Evolutionary conservation across 2,113 vertebrate genomes (phyloP).

Genomic region (Edolisoma coerulescens): DNA sequence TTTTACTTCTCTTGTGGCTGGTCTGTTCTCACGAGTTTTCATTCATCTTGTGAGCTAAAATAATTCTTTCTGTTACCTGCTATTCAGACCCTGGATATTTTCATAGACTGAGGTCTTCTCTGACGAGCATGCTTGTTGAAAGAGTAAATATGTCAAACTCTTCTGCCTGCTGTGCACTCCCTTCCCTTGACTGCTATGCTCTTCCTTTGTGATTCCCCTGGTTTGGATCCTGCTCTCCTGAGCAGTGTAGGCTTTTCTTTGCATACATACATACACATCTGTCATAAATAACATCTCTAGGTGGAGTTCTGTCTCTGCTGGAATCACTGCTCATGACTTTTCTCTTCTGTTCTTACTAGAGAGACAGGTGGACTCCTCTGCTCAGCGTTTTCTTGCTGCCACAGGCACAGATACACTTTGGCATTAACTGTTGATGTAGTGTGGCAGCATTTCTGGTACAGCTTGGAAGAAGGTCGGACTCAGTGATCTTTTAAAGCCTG

Average conservation of each 20-base stretch:
- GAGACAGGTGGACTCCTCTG: background rate
- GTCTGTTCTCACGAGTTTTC: background rate
- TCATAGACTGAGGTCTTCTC: background rate
- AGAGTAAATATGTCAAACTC: background rate
- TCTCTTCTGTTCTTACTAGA: background rate
- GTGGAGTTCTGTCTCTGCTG: background rate
- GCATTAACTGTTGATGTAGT: background rate
- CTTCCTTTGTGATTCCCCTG: background rate
- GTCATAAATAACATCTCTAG: background rate
- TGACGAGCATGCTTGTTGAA: background rate
- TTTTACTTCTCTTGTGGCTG: background rate
- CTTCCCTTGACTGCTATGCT: rapidly evolving
- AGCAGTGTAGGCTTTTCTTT: background rate
- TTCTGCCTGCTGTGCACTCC: background rate
- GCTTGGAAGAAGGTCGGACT: background rate
- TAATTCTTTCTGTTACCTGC: background rate
- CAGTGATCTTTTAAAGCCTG: background rate
- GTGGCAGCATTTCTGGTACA: background rate
- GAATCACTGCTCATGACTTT: background rate
- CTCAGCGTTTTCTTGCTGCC: background rate
- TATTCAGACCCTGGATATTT: background rate
- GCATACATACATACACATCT: background rate
- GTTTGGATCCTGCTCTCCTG: background rate
- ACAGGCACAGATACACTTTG: background rate
- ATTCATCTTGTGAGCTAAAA: background rate